phyloP scores from a whole-genome alignment of 2,888 invertebrate genomes.

The Lasioglossum villosulum region DNA sequence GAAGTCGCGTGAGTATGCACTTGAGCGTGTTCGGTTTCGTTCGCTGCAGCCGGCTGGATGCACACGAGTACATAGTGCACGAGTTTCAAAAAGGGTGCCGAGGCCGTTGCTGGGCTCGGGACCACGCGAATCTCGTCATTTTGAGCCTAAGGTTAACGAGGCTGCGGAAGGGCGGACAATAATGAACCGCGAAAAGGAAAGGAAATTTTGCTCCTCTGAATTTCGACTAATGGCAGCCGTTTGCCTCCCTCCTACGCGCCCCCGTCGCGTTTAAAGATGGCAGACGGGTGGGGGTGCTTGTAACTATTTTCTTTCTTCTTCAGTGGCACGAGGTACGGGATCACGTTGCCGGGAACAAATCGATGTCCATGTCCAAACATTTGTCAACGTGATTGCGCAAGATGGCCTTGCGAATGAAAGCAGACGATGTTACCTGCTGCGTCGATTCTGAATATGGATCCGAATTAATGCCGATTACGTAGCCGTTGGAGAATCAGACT shows the following conservation, averaged over 20 bases:
- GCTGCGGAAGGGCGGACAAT: slow-evolving; percentile 58
- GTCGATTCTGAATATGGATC: background rate
- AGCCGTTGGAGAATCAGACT: background rate
- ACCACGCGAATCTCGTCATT: slow-evolving; percentile 45
- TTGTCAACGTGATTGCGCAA: background rate
- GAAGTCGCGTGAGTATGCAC: slow-evolving; percentile 52
- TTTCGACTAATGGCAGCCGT: slow-evolving; percentile 37
- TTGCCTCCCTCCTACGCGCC: background rate
- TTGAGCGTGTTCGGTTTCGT: slow-evolving; percentile 59
- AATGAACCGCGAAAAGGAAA: slow-evolving; percentile 63
- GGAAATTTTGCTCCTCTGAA: slow-evolving; percentile 40
- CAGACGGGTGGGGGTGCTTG: background rate
- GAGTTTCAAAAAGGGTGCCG: slow-evolving; percentile 57
- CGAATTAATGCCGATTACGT: background rate
- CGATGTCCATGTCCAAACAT: background rate
- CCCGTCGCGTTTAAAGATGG: background rate
- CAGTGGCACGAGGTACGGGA: background rate
- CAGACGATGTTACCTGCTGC: background rate
- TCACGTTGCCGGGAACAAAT: background rate
- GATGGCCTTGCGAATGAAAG: background rate
- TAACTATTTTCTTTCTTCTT: background rate
- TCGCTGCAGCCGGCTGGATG: slow-evolving; percentile 63
- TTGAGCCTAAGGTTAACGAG: slow-evolving; percentile 58
- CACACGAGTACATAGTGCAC: slow-evolving; percentile 49
- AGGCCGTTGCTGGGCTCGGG: slow-evolving; percentile 32